Evolutionary conservation across 1,140 invertebrate genomes (phyloP).

Genomic region (Euborellia annulipes): DNA sequence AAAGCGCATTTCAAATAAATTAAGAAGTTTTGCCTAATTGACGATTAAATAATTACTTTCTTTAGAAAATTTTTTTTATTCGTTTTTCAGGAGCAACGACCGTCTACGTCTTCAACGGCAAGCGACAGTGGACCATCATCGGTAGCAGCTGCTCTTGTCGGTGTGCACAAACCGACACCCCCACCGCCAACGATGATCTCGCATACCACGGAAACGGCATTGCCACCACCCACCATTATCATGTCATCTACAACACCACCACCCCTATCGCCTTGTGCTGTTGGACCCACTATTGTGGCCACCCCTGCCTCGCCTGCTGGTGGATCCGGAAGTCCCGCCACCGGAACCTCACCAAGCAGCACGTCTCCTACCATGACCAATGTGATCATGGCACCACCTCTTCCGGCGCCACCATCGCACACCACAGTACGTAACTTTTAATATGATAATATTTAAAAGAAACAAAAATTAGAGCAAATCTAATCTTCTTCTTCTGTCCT

Average conservation of each 20-base stretch:
- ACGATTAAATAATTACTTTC: too few species aligned
- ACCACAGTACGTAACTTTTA: neutral
- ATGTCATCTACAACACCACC: constrained; percentile 66
- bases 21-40: too few species aligned
- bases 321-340: constrained; percentile 4
- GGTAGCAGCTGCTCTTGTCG: constrained; percentile 4
- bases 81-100: constrained; percentile 40
- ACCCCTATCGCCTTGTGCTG: constrained; percentile 41
- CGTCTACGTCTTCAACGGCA: constrained; percentile 60
- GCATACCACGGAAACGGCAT: constrained; percentile 35
- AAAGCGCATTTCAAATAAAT: too few species aligned
- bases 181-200: constrained; percentile 20
- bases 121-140: constrained; percentile 40
- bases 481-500: too few species aligned
- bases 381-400: neutral
- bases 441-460: too few species aligned
- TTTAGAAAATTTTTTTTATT: too few species aligned
- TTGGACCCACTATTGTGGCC: constrained; percentile 9
- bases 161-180: constrained; percentile 6
- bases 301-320: constrained; percentile 10
- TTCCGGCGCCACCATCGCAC: constrained; percentile 3
- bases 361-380: constrained; percentile 34
- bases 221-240: constrained; percentile 63
- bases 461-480: too few species aligned
- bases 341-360: constrained; percentile 24